Conservation (phyloP, 2,888 invertebrate species). For the Cataglyphis altisquamis region DNA sequence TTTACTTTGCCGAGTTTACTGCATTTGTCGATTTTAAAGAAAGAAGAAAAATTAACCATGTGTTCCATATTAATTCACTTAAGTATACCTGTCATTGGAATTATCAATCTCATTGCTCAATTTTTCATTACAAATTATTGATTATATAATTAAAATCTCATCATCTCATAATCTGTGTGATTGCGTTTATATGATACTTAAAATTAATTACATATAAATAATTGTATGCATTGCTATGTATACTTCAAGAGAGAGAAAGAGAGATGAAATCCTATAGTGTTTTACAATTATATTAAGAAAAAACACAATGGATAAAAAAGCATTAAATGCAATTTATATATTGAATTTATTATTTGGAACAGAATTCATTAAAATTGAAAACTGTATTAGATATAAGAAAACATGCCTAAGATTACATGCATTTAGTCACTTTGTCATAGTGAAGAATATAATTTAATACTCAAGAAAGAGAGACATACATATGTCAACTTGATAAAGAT, state of each 20-base stretch:
- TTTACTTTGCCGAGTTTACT: slow-evolving; percentile 95
- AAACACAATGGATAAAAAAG: background rate
- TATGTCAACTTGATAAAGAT: background rate
- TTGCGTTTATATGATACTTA: slow-evolving; percentile 9
- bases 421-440: background rate
- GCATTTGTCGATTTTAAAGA: slow-evolving; percentile 90
- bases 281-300: slow-evolving; percentile 3
- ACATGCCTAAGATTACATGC: background rate
- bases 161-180: background rate
- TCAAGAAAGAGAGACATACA: background rate
- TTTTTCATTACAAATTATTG: slow-evolving; percentile 88
- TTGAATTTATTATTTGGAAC: slow-evolving; percentile 22
- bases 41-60: slow-evolving; percentile 88
- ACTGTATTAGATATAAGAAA: background rate
- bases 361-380: background rate
- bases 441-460: slow-evolving; percentile 51
- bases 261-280: slow-evolving; percentile 7
- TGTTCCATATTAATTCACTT: slow-evolving; percentile 88
- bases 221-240: background rate
- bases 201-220: background rate
- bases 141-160: slow-evolving; percentile 21
- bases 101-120: slow-evolving; percentile 92
- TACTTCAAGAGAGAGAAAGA: slow-evolving; percentile 5
- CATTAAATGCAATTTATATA: background rate
- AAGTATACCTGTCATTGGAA: slow-evolving; percentile 90